Conservation (phyloP, 2,888 invertebrate genomes). For the Coremacera marginata region DNA sequence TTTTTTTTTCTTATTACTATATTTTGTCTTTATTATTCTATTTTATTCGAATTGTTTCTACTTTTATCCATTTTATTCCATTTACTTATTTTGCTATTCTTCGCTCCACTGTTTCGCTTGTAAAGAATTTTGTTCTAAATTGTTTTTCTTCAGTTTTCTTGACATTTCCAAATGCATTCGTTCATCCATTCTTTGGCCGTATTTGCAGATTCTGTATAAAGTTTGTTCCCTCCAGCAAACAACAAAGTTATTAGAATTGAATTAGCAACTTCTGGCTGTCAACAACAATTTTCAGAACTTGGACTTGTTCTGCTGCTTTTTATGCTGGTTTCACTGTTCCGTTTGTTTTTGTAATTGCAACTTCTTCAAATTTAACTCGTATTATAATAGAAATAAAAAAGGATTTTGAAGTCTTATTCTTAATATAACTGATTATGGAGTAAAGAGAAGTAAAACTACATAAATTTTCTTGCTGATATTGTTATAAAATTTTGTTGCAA, state of each 20-base stretch:
- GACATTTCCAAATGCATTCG: not conserved
- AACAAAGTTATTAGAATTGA: conserved; percentile 30
- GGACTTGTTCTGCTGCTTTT: not conserved
- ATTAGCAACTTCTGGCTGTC: conserved; percentile 32
- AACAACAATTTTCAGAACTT: conserved; percentile 17
- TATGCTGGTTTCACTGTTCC: not conserved
- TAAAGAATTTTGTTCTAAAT: too few relatives aligned
- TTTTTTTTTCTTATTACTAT: too few relatives aligned
- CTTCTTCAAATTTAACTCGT: not conserved
- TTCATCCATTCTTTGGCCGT: not conserved
- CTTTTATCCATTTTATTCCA: too few relatives aligned
- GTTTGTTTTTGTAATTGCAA: conserved; percentile 2
- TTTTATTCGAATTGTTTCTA: too few relatives aligned
- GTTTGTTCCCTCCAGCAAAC: not conserved
- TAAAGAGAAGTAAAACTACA: not conserved
- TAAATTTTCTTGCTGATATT: too few relatives aligned
- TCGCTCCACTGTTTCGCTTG: too few relatives aligned
- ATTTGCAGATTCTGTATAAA: not conserved
- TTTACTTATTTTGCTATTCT: too few relatives aligned
- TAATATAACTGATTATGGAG: not conserved
- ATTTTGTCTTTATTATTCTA: too few relatives aligned
- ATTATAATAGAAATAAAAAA: not conserved
- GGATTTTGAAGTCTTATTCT: not conserved
- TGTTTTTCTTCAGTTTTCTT: too few relatives aligned
- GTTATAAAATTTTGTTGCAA: too few relatives aligned